Base-by-base conservation (phyloP, 2,888 invertebrate genomes). In the Thecocarcelia acutangulata region DNA sequence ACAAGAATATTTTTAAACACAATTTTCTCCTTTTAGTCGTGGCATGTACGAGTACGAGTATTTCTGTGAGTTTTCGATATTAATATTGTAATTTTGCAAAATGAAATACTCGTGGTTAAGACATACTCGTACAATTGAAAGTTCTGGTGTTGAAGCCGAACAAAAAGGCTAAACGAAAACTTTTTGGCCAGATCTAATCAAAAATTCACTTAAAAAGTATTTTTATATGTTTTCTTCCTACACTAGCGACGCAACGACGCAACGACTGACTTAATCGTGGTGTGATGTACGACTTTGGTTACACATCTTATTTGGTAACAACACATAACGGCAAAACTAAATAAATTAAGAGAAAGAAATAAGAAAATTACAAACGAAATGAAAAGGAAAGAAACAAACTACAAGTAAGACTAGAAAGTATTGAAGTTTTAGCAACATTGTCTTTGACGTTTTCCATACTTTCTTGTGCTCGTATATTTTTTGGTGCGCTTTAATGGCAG, bases 121-220 rank as follows among this genome's bases (percentile, higher is more conserved):
- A n/a, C n/a, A n/a, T n/a, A n/a, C n/a, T 66, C 54, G 13, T 66
- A 50, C 42, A 80, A 82, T 83, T 84, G 85, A 85, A 85, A 85
- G 84, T 86, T 24, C 59, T 69, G 76, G 50, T 66, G 46, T 46
- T 59, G 79, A 61, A 44, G 42, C 50, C 54, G 44, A 73, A 61
- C 52, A 58, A 56, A 68, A 69, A 66, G 50, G 46, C 42, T 46
- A 52, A 76, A 52, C 59, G 59, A 85, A 88, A 88, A 88, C 86
- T 87, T 82, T 82, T 88, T 87, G 86, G 85, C 84, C 88, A 87
- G 88, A 88, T 89, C 88, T 88, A 88, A 88, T 88, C 88, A 88
- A 88, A 88, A 88, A 88, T 88, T 89, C 89, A 88, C 88, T 88
- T 88, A 89, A 88, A 88, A 88, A 88, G 85, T 88, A 44, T 86